Conservation (phyloP, 2,797 vertebrate genomes). For the Propithecus perrieri region DNA sequence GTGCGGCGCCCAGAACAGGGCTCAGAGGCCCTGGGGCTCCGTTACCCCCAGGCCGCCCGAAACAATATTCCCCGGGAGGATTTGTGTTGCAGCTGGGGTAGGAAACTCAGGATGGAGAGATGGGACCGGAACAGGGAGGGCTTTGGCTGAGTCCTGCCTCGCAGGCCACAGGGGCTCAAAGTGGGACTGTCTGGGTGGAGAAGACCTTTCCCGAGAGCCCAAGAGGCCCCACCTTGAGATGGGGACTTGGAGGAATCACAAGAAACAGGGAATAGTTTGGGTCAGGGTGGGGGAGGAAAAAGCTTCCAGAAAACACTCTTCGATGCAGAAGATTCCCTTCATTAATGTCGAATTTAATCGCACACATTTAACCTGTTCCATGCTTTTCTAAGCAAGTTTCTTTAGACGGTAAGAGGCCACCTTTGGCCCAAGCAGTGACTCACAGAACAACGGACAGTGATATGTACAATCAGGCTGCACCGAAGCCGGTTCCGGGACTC, state of each 20-base stretch:
- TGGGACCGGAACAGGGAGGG: neutral
- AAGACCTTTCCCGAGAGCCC: neutral
- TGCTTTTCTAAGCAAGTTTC: neutral
- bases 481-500: neutral
- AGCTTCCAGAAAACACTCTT: neutral
- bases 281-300: no score
- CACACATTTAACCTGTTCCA: neutral
- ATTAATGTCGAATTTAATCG: neutral
- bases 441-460: no score
- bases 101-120: neutral
- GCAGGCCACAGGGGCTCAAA: neutral
- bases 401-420: neutral
- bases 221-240: neutral
- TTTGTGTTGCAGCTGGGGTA: neutral
- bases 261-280: neutral
- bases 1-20: no score
- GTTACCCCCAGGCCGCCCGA: neutral
- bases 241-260: neutral
- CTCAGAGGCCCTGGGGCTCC: neutral
- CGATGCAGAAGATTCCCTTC: neutral
- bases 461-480: neutral
- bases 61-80: neutral
- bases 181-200: neutral
- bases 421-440: neutral
- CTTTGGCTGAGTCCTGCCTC: neutral